Percentiles rank a stretch among this genome's conserved stretches.
phyloP scores from a whole-genome alignment of 2,797 vertebrate genomes.

The Hippopotamyrus pictus region DNA sequence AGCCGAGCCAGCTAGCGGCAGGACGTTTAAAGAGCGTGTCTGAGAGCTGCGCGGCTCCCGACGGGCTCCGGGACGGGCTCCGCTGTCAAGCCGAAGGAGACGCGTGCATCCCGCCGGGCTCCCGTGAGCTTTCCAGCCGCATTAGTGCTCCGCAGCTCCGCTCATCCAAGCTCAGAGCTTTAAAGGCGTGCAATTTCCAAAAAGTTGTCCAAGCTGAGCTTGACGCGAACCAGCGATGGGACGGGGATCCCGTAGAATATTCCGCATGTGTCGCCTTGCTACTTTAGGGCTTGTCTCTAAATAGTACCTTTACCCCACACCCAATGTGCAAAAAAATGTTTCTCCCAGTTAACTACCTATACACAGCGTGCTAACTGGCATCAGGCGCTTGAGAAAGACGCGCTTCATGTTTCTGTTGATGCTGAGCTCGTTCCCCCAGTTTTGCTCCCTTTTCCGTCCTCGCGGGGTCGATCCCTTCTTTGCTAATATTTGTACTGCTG shows the following conservation, averaged over 20 bases:
- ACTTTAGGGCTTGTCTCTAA: not conserved
- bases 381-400: not conserved
- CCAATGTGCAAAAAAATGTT: not conserved
- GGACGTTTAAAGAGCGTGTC: not conserved
- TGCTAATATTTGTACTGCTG: not conserved
- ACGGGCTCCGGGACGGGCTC: not conserved
- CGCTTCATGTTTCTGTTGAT: not conserved
- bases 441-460: not conserved
- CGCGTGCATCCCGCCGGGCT: not conserved
- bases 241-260: not conserved
- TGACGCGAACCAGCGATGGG: not conserved
- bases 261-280: not conserved
- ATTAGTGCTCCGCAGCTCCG: not conserved
- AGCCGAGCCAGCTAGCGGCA: not conserved
- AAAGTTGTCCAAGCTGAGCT: not conserved
- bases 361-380: not conserved
- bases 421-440: not conserved
- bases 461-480: not conserved
- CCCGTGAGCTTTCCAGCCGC: not conserved
- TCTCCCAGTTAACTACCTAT: slow-evolving; percentile 8
- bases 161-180: not conserved
- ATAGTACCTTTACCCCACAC: not conserved
- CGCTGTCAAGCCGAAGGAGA: not conserved
- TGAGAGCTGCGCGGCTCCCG: not conserved
- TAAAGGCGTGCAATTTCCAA: not conserved